Evolutionary conservation across 2,113 vertebrate species (phyloP).

Genomic region (Urocolius indicus): DNA sequence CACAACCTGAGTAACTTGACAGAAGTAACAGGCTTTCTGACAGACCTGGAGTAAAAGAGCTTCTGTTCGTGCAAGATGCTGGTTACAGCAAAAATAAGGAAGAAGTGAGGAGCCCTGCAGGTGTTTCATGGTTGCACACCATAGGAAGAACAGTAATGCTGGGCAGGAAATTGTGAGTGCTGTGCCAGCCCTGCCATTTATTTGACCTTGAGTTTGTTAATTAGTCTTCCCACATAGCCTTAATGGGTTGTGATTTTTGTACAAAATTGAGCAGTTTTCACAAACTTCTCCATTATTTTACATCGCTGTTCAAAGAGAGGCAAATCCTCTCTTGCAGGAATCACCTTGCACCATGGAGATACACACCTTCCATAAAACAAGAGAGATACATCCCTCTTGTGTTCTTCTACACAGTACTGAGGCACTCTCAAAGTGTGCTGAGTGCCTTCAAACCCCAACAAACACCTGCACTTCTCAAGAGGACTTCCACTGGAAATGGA

Average conservation of each 20-base stretch:
- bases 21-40: not conserved
- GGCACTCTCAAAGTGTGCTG: not conserved
- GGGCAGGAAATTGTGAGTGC: not conserved
- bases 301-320: not conserved
- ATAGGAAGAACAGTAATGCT: not conserved
- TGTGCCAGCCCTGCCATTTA: not conserved
- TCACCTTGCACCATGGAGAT: not conserved
- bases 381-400: not conserved
- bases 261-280: not conserved
- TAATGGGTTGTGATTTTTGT: not conserved
- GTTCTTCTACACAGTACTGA: not conserved
- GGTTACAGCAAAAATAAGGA: not conserved
- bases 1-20: not conserved
- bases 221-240: not conserved
- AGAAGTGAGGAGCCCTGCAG: not conserved
- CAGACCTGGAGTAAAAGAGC: not conserved
- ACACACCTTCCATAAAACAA: not conserved
- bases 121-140: accelerated
- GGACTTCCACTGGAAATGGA: not conserved
- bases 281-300: not conserved
- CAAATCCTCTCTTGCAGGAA: not conserved
- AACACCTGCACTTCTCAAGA: not conserved
- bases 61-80: not conserved
- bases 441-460: not conserved
- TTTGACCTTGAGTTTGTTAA: not conserved